Evolutionary conservation across 2,113 vertebrate species (phyloP).

Genomic region (Glareola pratincola): DNA sequence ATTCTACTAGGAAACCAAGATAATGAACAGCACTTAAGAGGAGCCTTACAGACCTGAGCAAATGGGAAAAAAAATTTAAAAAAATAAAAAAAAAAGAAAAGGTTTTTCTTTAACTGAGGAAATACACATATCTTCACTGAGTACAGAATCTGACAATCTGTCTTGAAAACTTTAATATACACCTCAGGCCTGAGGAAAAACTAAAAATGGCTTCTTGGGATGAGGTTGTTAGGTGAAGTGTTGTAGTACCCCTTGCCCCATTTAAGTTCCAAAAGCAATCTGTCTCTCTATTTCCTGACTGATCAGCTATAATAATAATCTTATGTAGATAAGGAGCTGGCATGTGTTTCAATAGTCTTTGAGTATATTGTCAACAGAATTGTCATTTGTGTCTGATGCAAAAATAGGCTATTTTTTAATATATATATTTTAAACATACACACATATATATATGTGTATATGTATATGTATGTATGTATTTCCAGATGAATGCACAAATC

Average conservation of each 20-base stretch:
- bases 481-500: background rate
- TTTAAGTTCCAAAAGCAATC: background rate
- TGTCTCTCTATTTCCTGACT: background rate
- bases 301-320: background rate
- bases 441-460: background rate
- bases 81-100: background rate
- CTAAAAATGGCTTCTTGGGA: background rate
- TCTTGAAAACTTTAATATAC: background rate
- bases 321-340: background rate
- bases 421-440: background rate
- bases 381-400: background rate
- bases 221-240: background rate
- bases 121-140: background rate
- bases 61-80: background rate
- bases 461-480: background rate
- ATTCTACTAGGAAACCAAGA: background rate
- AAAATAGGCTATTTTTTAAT: background rate
- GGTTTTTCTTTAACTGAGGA: background rate
- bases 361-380: background rate
- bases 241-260: background rate
- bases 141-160: background rate
- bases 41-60: background rate
- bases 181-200: background rate
- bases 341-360: background rate
- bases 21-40: background rate